A percentile compares a stretch with the other conserved stretches of the same genome.
Evolutionary conservation across 1,140 invertebrate species (phyloP).

Genomic region (Ylistrum balloti): DNA sequence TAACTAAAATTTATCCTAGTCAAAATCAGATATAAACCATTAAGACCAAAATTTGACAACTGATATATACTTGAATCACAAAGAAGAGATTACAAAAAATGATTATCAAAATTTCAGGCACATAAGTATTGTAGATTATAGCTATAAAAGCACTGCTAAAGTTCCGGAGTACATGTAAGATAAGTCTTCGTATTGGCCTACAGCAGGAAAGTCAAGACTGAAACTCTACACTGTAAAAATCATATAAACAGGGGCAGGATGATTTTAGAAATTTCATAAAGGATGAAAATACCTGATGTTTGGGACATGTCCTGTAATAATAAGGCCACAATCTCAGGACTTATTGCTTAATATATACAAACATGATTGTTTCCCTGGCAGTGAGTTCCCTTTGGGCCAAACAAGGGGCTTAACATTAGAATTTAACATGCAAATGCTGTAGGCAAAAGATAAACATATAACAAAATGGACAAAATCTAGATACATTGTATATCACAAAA

Average conservation of each 20-base stretch:
- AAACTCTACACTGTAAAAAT: not conserved
- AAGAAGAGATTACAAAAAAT: not conserved
- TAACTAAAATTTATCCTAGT: not conserved
- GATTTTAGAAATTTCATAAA: not conserved
- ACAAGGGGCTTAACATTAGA: not conserved
- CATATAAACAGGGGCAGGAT: not conserved
- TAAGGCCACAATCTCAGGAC: slow-evolving; percentile 25
- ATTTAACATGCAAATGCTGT: not conserved
- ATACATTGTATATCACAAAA: slow-evolving; percentile 31
- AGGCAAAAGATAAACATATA: not conserved
- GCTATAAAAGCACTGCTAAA: not conserved
- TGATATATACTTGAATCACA: not conserved
- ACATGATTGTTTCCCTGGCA: not conserved
- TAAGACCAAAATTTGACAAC: not conserved
- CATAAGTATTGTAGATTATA: not conserved
- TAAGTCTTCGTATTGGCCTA: too few relatives aligned
- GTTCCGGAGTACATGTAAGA: not conserved
- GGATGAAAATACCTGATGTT: not conserved
- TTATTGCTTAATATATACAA: slow-evolving; percentile 11
- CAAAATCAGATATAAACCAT: not conserved
- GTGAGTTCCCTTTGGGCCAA: not conserved
- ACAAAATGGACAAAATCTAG: not conserved
- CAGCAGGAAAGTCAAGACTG: not conserved
- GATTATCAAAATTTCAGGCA: not conserved
- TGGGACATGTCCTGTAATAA: not conserved